Percentiles rank a stretch among this genome's conserved stretches.
Conservation (phyloP, 2,113 vertebrate species). For the Silurus asotus region DNA sequence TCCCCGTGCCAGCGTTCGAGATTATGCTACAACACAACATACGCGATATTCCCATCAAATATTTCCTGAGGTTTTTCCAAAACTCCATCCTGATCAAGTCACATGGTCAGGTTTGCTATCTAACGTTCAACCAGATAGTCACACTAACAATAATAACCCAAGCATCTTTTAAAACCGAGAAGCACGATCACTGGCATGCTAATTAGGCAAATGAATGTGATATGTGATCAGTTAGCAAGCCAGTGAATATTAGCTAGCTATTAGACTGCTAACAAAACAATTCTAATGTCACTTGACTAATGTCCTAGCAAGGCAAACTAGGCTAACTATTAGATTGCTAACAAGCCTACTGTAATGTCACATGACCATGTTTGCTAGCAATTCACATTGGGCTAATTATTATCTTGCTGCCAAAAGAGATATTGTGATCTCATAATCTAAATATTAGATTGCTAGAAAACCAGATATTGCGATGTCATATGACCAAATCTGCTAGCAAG, state of each 20-base stretch:
- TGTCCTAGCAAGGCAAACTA: background rate
- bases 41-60: background rate
- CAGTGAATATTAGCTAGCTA: background rate
- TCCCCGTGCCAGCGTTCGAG: background rate
- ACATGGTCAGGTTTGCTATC: background rate
- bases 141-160: background rate
- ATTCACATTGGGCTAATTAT: background rate
- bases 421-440: no score
- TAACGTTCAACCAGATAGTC: background rate
- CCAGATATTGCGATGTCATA: no score
- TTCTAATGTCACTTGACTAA: background rate
- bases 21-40: background rate
- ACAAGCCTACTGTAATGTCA: background rate
- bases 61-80: background rate
- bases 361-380: background rate
- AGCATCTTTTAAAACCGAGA: no score
- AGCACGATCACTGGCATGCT: background rate
- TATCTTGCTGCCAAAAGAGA: no score
- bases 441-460: no score
- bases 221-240: no score
- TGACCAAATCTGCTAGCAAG: no score
- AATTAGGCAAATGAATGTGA: background rate
- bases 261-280: background rate
- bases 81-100: background rate
- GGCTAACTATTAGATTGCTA: background rate